These are phyloP conservation scores for Oreochromis grahami DNA, from an alignment of 2,797 vertebrate species.

Conservation along the genomic window DNA sequence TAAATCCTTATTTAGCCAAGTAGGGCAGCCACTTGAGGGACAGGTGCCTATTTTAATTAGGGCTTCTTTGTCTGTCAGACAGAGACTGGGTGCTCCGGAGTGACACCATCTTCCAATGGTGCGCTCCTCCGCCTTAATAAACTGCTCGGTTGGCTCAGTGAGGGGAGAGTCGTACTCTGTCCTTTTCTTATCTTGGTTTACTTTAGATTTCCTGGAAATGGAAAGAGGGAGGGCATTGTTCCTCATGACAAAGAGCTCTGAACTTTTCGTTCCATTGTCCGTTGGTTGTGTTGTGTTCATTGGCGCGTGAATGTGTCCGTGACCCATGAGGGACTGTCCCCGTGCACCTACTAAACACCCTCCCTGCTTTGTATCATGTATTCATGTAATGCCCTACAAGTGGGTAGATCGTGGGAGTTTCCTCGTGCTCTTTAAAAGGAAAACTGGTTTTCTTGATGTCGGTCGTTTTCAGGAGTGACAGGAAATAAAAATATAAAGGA, in stretches of 20 bases:
- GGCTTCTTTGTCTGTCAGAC: slow-evolving; percentile 48
- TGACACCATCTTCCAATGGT: background rate
- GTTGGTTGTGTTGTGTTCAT: background rate
- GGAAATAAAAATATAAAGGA: background rate
- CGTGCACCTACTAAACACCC: background rate
- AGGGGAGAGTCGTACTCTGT: background rate
- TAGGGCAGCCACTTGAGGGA: slow-evolving; percentile 65
- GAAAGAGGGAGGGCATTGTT: background rate
- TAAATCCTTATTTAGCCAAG: slow-evolving; percentile 72
- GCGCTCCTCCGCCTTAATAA: slow-evolving; percentile 45
- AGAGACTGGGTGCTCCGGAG: slow-evolving; percentile 7
- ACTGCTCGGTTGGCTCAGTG: background rate
- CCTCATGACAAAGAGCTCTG: background rate
- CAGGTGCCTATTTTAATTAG: slow-evolving; percentile 65
- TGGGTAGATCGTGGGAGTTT: rapidly evolving
- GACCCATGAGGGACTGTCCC: background rate
- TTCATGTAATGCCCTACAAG: background rate
- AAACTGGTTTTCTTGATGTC: background rate
- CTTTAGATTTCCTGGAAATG: background rate
- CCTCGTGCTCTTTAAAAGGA: background rate
- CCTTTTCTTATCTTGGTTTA: background rate
- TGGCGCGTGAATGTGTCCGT: background rate
- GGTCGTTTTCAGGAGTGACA: rapidly evolving
- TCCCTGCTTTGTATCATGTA: background rate
- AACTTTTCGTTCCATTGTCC: background rate